These are phyloP conservation scores for Callopanchax toddi DNA, from an alignment of 2,113 vertebrate genomes.

Conservation along the genomic window DNA sequence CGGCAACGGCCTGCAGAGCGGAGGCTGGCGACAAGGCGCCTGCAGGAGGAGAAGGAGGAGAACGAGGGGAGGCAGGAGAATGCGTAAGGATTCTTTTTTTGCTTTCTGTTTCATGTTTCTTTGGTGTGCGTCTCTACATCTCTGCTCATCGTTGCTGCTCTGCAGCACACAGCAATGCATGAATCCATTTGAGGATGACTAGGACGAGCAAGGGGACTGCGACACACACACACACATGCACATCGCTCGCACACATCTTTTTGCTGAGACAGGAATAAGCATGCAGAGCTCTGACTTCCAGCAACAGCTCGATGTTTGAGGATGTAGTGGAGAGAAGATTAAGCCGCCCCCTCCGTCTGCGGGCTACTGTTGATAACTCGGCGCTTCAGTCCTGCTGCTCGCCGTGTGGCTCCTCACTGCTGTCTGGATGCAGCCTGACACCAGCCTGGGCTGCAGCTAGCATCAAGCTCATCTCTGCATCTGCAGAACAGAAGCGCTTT, in stretches of 20 bases:
- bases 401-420: too few relatives aligned
- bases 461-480: slow-evolving; percentile 32
- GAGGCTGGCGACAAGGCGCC: slow-evolving; percentile 73
- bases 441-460: slow-evolving; percentile 55
- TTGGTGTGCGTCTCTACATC: background rate
- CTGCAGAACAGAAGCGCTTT: slow-evolving; percentile 38
- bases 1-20: slow-evolving; percentile 79
- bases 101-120: background rate
- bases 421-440: slow-evolving; percentile 40
- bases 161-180: slow-evolving; percentile 16
- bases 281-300: slow-evolving; percentile 39
- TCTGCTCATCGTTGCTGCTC: background rate
- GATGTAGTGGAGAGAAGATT: slow-evolving; percentile 61
- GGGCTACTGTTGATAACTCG: slow-evolving; percentile 49
- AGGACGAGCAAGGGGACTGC: slow-evolving; percentile 67
- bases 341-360: slow-evolving; percentile 35
- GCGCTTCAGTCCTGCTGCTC: slow-evolving; percentile 41
- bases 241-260: slow-evolving; percentile 40
- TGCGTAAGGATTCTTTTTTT: slow-evolving; percentile 76
- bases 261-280: slow-evolving; percentile 43
- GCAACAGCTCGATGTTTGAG: slow-evolving; percentile 39
- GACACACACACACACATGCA: slow-evolving; percentile 55
- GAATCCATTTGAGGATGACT: slow-evolving; percentile 51
- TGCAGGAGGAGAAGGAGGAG: slow-evolving; percentile 63
- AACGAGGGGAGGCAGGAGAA: slow-evolving; percentile 66